Base-by-base conservation (phyloP, 2,113 vertebrate genomes). In the Nibea albiflora region DNA sequence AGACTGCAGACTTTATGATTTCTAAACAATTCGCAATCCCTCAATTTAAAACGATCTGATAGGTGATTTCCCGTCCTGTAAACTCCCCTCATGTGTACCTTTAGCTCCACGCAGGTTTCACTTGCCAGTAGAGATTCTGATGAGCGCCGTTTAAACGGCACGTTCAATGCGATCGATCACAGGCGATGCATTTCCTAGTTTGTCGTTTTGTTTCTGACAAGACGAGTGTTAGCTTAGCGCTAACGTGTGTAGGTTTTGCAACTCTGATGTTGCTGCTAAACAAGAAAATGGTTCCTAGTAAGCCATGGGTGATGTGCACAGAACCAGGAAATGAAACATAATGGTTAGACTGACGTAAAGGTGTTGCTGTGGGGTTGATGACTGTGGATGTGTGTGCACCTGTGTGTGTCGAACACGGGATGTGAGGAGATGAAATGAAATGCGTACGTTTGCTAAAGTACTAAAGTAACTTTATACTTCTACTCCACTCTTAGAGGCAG, bases 41-140 rank as follows among this genome's bases (percentile, higher is more conserved):
- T 88, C 16, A n/a, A 52, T 64, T 73, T 67, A 1, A 75, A 70
- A 58, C 2, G 4, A 77, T 74, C 47, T 52, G 39, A 19, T 11
- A 22, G 80, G 80, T 86, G 24, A 73, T 85, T 89, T 79, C 83
- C 82, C 53, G 4, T 64, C 20, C 44, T 39, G 81, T 91, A 81
- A 89, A 88, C 78, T 80, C 78, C 68, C 73, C 66, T 84, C 4
- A 11, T 68, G 73, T 71, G 44, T 11, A 22, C 52, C 76, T 65
- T 67, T 42, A 62, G 52, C n/a, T 78, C 69, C 17, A 31, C 4
- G 0, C 71, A 81, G 63, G 80, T 81, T 79, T 81, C 80, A 81
- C 14, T 56, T 61, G 58, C 78, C 19, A 57, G 47, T 12, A 5
- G 35, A 46, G 62, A 14, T 31, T 58, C 10, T 71, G 4, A 24